Base-by-base conservation (phyloP, 2,888 invertebrate species). In the Neria commutata region DNA sequence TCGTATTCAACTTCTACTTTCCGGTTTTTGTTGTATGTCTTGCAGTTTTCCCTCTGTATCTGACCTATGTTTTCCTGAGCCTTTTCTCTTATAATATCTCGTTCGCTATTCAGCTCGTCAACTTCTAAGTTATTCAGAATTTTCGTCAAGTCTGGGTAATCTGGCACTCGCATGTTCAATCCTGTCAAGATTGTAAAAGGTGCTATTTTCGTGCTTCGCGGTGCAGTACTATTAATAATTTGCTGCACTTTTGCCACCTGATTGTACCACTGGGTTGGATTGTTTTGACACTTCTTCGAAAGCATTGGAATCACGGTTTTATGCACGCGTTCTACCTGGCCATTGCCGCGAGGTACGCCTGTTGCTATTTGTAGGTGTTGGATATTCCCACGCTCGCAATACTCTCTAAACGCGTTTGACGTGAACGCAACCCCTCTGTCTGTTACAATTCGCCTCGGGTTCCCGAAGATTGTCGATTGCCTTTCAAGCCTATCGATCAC, bases 371-470 rank as follows among this genome's bases (percentile, higher is more conserved):
- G 73, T 25, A 74, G 34, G 29, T 79, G 77, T 2, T 55, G 46
- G 8, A 59, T 55, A 0, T 54, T 55, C 56, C 79, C 73, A 1
- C 67, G 65, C 17, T 53, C 34, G 59, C 75, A 79, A 57, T 72
- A 77, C 4, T 60, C 50, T 42, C 63, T 58, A 56, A 81, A 82
- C 3, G 54, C 45, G 16, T 68, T 65, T 1, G 75, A 70, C 0
- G 79, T 81, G 54, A 78, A 81, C 5, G 69, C 68, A 17, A 73
- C 67, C n/a, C 80, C 79, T 40, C 74, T 58, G 56, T 82, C 80
- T 1, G 72, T 69, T 8, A 81, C 71, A 10, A 81, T 64, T 5
- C 71, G 54, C 4, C 29, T 60, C 2, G 74, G 72, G 17, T 56
- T 62, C 11, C 61, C 56, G 26, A 62, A 62, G 10, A 50, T 11